Base-by-base conservation (phyloP, 2,888 invertebrate genomes). In the Zygothrica quintamaculata region DNA sequence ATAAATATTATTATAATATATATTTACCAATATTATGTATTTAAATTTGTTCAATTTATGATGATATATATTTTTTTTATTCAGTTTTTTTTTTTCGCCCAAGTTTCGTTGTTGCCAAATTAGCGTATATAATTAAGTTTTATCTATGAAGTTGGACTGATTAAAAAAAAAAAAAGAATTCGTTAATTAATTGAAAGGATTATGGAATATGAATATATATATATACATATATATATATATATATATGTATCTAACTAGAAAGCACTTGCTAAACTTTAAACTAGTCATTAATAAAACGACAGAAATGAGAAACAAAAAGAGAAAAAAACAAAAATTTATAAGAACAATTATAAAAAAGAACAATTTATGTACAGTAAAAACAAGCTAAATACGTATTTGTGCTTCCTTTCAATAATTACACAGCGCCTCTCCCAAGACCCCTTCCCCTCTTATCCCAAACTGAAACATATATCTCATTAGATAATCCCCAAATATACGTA, bases 31-130 rank as follows among this genome's bases (percentile, higher is more conserved):
- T 36, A 11, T 22, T 15, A 22, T 11, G 9, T 12, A 36, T 12
- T 13, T 43, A 9, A 22, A 3, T 22, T 22, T 22, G 18, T 22
- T 22, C 18, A 5, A 22, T 22, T 22, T 22, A 3, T 22, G 37
- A 61, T 33, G 42, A 9, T 50, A 40, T 50, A 40, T 58, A 43
- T 48, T 53, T 47, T 55, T 60, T 44, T 15, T n/a, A n/a, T n/a
- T n/a, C n/a, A n/a, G n/a, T n/a, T n/a, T n/a, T n/a, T n/a, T n/a
- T n/a, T n/a, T n/a, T n/a, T n/a, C n/a, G 33, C 42, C 58, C 29
- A 25, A 59, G 58, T 78, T 77, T 69, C 65, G 76, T 84, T 84
- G 88, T 84, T 87, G 88, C 88, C 84, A 84, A 84, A 84, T 86
- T 84, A 84, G 79, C 71, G 18, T 22, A 22, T 22, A 50, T 75